Evolutionary conservation across 2,888 invertebrate genomes (phyloP), one percentile per base, ranked within the genome.

Genomic region (Meteorus colon): DNA sequence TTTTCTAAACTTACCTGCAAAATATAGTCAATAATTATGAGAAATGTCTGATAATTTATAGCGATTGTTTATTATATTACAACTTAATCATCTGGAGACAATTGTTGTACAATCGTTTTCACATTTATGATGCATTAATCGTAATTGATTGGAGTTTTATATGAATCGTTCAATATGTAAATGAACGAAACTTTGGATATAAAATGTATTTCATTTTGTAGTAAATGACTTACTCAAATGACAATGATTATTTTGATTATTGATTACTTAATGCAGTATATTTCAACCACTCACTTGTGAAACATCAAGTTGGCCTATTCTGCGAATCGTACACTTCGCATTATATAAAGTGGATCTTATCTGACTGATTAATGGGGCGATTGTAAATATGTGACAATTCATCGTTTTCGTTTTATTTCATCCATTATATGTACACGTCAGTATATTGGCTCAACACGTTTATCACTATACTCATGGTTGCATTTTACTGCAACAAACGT

Each of bases 161-260:
- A 55, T 24, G 19, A 55, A 19, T 19, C 6, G 8, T 55, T 55
- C 8, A 55, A 55, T 55, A 55, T 24, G 55, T 55, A 6, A 8
- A 19, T 55, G 19, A 12, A 19, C 6, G 55, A 24, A 19, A 2
- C 10, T 55, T 19, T 19, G 5, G 10, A 2, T 24, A 55, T 19
- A 55, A 55, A 55, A 55, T 55, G 55, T 55, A n/a, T 55, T 19
- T 55, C n/a, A 55, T n/a, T 55, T 55, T 55, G 19, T 55, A 2
- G 19, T 55, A 19, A 55, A 55, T 55, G 6, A 24, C 55, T 1
- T 55, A 55, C 24, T 19, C 19, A 55, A 24, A 24, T 55, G 10
- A 55, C 19, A 55, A 55, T 55, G 1, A 55, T 48, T 16, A 48
- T 48, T 48, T n/a, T 55, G 4, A 55, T 55, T 55, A 55, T 24